Base-by-base conservation (phyloP, 2,113 vertebrate genomes). In the Galbula dea region DNA sequence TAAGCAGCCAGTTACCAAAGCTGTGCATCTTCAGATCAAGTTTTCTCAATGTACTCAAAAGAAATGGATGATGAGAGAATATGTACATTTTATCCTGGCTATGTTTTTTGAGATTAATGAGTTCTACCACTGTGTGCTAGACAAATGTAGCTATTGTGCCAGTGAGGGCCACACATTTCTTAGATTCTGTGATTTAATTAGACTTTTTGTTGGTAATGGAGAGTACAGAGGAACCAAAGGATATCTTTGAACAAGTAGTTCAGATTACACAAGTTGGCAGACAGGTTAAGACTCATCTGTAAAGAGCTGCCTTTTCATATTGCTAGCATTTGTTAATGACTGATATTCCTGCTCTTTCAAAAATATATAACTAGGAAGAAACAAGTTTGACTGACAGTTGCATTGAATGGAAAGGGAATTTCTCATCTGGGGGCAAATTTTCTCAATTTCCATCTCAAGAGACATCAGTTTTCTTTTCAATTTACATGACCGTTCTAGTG, bases 391-490 rank as follows among this genome's bases (percentile, higher is more conserved):
- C 73, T 94, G 91, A 90, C 84, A 96, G 76, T 92, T 90, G 76
- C 45, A 62, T 92, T 96, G 86, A 77, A 73, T 97, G 63, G 92
- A 89, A 92, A 90, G 77, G 89, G 68, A 76, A 72, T 91, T 96
- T 97, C 93, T 95, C 83, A 93, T 95, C 68, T 94, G 66, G 89
- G 88, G 91, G 54, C 73, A 96, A 89, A 96, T 95, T 96, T 96
- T 91, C 67, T 94, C 82, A 73, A 39, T 93, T 97, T 96, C 71
- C 81, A 93, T 96, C 86, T 96, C 83, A 96, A 96, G 86, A 96
- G 83, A 94, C 76, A 92, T 83, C 87, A 67, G 72, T 89, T 97
- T 97, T 94, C 85, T 94, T 96, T 96, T 94, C 94, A 85, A 92
- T 97, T 97, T 97, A 93, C 58, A 71, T 88, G 93, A 54, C 84